These are phyloP conservation scores for Dunckerocampus dactyliophorus DNA, from an alignment of 2,113 vertebrate genomes.

Conservation along the genomic window DNA sequence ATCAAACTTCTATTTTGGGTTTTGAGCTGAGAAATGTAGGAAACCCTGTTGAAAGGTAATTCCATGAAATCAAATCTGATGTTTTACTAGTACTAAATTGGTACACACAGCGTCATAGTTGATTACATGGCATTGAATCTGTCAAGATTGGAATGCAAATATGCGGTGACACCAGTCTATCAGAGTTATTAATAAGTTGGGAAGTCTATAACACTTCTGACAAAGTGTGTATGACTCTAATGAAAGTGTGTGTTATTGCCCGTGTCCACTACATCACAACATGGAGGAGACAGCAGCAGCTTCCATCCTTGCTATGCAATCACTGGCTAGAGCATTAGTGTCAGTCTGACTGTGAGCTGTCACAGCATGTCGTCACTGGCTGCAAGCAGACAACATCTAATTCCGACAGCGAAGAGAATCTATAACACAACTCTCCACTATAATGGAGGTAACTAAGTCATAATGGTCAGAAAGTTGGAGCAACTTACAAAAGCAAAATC, in stretches of 20 bases:
- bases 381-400: constrained; percentile 32
- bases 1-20: too few species aligned
- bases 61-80: too few species aligned
- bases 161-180: not conserved
- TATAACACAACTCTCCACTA: constrained; percentile 27
- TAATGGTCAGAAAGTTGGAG: constrained; percentile 19
- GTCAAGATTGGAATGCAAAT: not conserved
- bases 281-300: constrained; percentile 23
- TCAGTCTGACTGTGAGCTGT: constrained; percentile 35
- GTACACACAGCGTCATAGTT: too few species aligned
- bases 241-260: constrained; percentile 8
- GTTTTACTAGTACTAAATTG: too few species aligned
- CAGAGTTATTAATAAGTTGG: not conserved
- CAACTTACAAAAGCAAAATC: not conserved
- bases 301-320: constrained; percentile 30
- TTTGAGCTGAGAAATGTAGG: too few species aligned
- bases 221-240: not conserved
- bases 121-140: not conserved
- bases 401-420: constrained; percentile 30
- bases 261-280: constrained; percentile 4
- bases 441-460: constrained; percentile 15
- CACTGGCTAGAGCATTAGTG: constrained; percentile 40
- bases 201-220: not conserved
- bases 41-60: too few species aligned
- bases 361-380: constrained; percentile 45